phyloP scores from a whole-genome alignment of 2,113 vertebrate genomes.

The Elephas maximus region DNA sequence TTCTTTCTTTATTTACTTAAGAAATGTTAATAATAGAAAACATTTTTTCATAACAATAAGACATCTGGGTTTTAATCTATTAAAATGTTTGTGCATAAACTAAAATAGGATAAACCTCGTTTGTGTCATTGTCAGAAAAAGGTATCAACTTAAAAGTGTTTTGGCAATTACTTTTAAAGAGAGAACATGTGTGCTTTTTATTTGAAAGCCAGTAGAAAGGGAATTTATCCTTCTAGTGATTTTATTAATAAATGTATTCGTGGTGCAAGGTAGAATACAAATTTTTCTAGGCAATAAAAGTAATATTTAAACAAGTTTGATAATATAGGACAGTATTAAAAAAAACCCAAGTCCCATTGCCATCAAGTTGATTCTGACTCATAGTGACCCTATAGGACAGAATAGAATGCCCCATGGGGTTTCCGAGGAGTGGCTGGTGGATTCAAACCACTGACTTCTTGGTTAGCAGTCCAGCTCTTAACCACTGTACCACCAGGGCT shows the following conservation, averaged over 20 bases:
- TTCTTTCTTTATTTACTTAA: not conserved
- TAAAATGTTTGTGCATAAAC: not conserved
- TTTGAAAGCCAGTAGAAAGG: slow-evolving; percentile 57
- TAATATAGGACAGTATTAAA: no score
- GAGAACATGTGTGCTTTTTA: not conserved
- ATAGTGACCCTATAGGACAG: no score
- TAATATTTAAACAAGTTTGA: not conserved
- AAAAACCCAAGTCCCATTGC: no score
- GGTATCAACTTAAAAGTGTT: not conserved
- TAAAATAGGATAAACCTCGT: not conserved
- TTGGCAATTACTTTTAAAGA: slow-evolving; percentile 8
- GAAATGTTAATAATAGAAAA: not conserved
- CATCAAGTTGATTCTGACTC: no score
- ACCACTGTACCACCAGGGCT: no score
- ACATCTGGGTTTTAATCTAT: not conserved
- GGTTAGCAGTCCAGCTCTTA: no score
- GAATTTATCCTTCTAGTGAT: not conserved
- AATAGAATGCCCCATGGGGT: no score
- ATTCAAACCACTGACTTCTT: no score
- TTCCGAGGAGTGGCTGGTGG: no score
- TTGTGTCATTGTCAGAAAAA: slow-evolving; percentile 35
- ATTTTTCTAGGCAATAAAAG: not conserved
- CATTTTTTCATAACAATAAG: not conserved
- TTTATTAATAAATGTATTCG: slow-evolving; percentile 56
- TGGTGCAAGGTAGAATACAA: not conserved